A percentile compares a stretch with the other conserved stretches of the same genome.
phyloP scores from a whole-genome alignment of 1,140 invertebrate genomes.

The Zaprionus lachaisei region DNA sequence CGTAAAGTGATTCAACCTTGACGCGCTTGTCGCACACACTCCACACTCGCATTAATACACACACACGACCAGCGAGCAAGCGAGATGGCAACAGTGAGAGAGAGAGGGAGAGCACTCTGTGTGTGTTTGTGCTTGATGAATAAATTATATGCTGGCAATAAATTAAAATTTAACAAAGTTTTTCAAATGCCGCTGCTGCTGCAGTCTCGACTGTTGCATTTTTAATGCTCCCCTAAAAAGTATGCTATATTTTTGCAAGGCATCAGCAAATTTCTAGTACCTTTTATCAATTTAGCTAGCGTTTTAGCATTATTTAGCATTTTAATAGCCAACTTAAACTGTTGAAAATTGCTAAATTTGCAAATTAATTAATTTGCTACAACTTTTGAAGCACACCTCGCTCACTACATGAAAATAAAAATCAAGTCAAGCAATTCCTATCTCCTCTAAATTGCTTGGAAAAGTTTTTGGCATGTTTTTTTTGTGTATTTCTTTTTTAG shows the following conservation, averaged over 20 bases:
- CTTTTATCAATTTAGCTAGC: constrained; percentile 5
- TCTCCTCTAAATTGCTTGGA: constrained; percentile 42
- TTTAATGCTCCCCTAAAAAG: constrained; percentile 48
- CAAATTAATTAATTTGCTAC: constrained; percentile 8
- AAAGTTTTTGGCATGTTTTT: constrained; percentile 57
- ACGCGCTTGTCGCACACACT: constrained; percentile 67
- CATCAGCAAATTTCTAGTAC: constrained; percentile 33
- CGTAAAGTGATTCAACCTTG: constrained; percentile 80
- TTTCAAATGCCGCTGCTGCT: constrained; percentile 29
- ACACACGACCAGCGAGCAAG: constrained; percentile 22
- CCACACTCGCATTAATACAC: constrained; percentile 49
- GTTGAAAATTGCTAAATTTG: background rate
- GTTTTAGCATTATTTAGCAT: constrained; percentile 2
- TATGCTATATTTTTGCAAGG: constrained; percentile 31
- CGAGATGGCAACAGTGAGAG: constrained; percentile 5
- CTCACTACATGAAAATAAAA: constrained; percentile 62
- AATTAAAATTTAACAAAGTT: constrained; percentile 76
- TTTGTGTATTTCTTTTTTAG: constrained; percentile 15
- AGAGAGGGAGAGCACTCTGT: constrained; percentile 13
- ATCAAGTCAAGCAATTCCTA: constrained; percentile 57
- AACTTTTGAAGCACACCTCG: constrained; percentile 18
- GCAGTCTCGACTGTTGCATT: constrained; percentile 27
- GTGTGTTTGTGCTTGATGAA: constrained; percentile 52
- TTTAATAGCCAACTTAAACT: constrained; percentile 1
- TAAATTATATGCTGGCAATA: constrained; percentile 68